phyloP scores from a whole-genome alignment of 2,797 vertebrate species.

The Chelonia mydas region DNA sequence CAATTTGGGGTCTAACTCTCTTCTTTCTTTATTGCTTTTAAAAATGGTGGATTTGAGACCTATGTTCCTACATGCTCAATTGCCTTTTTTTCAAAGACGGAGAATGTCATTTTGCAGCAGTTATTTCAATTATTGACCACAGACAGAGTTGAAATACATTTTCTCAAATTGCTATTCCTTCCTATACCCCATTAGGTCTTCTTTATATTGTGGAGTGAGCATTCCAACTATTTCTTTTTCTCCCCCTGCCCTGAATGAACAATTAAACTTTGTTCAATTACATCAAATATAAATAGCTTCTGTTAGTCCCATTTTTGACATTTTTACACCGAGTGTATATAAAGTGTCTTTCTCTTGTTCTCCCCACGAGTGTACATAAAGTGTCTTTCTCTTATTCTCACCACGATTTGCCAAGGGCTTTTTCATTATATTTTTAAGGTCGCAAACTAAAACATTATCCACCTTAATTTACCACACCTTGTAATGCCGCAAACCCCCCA shows the following conservation, averaged over 20 bases:
- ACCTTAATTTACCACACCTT: constrained; percentile 22
- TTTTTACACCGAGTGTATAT: neutral
- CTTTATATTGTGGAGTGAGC: constrained; percentile 15
- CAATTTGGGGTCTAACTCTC: neutral
- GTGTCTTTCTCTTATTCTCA: neutral
- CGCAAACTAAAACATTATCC: constrained; percentile 54
- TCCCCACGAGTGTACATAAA: neutral
- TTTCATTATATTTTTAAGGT: constrained; percentile 53
- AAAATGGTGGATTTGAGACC: neutral
- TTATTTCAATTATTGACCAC: neutral
- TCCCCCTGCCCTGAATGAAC: neutral
- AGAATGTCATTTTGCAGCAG: constrained; percentile 25
- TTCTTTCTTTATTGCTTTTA: neutral
- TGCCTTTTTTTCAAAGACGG: neutral
- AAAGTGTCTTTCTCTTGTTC: neutral
- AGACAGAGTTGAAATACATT: neutral
- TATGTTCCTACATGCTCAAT: fast-evolving
- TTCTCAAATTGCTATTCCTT: constrained; percentile 21
- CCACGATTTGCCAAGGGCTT: constrained; percentile 22
- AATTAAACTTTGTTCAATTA: constrained; percentile 39
- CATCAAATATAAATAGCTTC: constrained; percentile 27
- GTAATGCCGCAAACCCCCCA: constrained; percentile 48
- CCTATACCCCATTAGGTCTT: neutral
- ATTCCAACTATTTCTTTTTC: constrained; percentile 1
- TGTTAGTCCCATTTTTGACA: constrained; percentile 39